Base-by-base conservation (phyloP, 2,113 vertebrate genomes). In the Prionailurus viverrinus region DNA sequence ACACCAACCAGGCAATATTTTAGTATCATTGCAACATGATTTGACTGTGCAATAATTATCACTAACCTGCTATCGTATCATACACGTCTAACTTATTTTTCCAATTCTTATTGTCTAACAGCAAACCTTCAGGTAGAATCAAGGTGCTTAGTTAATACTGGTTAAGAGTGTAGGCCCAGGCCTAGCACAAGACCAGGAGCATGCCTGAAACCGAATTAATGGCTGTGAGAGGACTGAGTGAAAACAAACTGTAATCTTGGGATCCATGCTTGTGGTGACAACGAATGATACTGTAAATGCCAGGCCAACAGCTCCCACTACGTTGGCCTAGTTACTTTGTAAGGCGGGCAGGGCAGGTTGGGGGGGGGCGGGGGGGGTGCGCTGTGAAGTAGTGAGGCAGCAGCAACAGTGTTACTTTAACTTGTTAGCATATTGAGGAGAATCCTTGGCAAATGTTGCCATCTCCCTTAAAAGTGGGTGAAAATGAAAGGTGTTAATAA, bases 331-430 rank as follows among this genome's bases (percentile, higher is more conserved):
- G 8, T 31, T 69, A 21, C 31, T 1, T 66, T 48, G 11, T 5
- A 10, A 45, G 45, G 45, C 0, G 1, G 45, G 45, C 45, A 45
- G 45, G 45, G 45, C 45, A 45, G 45, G 45, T 45, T 45, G 45
- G 27, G 12, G 27, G n/a, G 14, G 15, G 29, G 15, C 31, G 27
- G 3, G 27, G 11, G 12, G 14, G 36, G 7, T 25, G 29, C 11
- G 16, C 0, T 9, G 4, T 5, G 7, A 9, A 15, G n/a, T 5
- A 36, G 58, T 3, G 36, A 27, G 25, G 36, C 1, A 2, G 33
- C 58, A 10, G 58, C 21, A 61, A 61, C 15, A 4, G 1, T 55
- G 45, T 51, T 69, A 51, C 48, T 27, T 39, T 66, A 81, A 71
- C 7, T 18, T 69, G 11, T 33, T 61, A 23, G 58, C 8, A 55